phyloP scores from a whole-genome alignment of 2,888 invertebrate genomes.

The Trachelus troglodyta region DNA sequence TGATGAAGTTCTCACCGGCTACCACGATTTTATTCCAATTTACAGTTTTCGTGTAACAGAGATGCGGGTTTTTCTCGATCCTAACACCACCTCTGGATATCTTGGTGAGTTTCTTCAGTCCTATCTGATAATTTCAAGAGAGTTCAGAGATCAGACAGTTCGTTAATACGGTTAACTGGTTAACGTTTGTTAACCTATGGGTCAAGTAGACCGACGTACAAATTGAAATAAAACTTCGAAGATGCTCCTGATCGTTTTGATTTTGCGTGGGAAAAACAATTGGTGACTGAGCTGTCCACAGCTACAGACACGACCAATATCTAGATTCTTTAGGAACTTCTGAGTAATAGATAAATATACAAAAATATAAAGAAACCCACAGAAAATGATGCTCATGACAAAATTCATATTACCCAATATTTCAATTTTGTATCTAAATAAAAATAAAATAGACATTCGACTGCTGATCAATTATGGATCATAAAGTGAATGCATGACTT shows the following conservation, averaged over 20 bases:
- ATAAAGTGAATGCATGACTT: neutral
- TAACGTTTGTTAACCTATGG: conserved; percentile 52
- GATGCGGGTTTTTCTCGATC: conserved; percentile 78
- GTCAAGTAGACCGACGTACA: conserved; percentile 40
- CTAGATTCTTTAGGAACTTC: neutral
- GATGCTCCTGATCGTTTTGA: conserved; percentile 29
- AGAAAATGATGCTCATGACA: neutral
- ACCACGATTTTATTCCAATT: conserved; percentile 74
- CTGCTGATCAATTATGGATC: neutral
- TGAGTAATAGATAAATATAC: neutral
- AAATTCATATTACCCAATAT: neutral
- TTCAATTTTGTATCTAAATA: neutral
- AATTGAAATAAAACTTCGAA: conserved; percentile 28
- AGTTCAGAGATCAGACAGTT: conserved; percentile 34
- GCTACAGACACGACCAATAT: neutral
- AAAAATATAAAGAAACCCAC: neutral
- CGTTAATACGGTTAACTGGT: conserved; percentile 51
- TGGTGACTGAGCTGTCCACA: neutral
- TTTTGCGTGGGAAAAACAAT: conserved; percentile 47
- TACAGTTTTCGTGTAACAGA: conserved; percentile 81
- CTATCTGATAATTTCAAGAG: conserved; percentile 71
- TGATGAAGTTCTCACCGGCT: conserved; percentile 66
- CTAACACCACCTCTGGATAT: conserved; percentile 86
- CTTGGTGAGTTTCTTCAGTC: conserved; percentile 76
- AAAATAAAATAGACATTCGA: neutral